These are phyloP conservation scores for Nasonovia ribisnigri DNA, from an alignment of 2,888 invertebrate genomes.

Conservation along the genomic window DNA sequence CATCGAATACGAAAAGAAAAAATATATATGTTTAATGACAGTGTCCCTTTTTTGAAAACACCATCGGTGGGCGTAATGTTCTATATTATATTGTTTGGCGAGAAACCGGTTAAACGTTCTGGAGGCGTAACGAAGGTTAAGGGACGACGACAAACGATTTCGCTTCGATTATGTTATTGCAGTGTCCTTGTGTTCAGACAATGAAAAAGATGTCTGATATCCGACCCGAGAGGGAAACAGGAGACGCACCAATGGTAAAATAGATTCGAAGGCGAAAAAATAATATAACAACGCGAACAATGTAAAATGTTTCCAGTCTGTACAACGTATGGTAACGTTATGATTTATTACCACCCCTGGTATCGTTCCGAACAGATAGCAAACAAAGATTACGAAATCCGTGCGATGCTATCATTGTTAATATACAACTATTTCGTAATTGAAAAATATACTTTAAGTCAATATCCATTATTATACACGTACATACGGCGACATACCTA, in stretches of 20 bases:
- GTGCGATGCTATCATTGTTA: not conserved
- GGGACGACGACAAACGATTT: slow-evolving; percentile 25
- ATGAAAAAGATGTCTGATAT: slow-evolving; percentile 27
- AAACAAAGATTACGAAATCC: slow-evolving; percentile 32
- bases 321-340: slow-evolving; percentile 23
- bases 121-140: slow-evolving; percentile 54
- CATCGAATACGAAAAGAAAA: not conserved
- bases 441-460: slow-evolving; percentile 20
- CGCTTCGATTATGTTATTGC: not conserved
- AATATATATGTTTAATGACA: not conserved
- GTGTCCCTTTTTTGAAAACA: slow-evolving; percentile 32
- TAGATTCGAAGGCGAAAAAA: slow-evolving; percentile 3
- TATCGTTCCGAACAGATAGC: not conserved
- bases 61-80: slow-evolving; percentile 25
- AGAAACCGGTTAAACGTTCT: slow-evolving; percentile 56
- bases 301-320: not conserved
- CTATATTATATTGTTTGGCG: not conserved
- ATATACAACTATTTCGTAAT: slow-evolving; percentile 11
- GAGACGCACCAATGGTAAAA: slow-evolving; percentile 54
- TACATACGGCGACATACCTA: not conserved
- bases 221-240: slow-evolving; percentile 50
- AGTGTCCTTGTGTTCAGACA: slow-evolving; percentile 5
- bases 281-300: slow-evolving; percentile 7
- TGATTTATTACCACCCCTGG: slow-evolving; percentile 42
- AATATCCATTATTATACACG: not conserved